phyloP scores from a whole-genome alignment of 2,113 vertebrate genomes.

The Callipepla californica region DNA sequence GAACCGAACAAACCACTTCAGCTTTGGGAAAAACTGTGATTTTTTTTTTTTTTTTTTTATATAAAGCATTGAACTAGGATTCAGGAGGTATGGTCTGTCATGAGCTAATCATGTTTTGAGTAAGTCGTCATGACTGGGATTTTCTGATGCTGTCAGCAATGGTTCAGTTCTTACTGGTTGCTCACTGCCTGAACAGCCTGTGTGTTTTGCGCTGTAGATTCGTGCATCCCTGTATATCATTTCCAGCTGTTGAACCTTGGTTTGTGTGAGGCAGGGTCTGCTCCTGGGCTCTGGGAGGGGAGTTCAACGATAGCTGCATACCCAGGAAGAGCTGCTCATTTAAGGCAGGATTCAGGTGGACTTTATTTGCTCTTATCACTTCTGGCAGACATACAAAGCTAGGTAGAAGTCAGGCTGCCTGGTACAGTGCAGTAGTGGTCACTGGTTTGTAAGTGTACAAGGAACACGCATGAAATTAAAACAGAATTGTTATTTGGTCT shows the following conservation, averaged over 20 bases:
- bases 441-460: neutral
- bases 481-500: neutral
- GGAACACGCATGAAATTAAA: slow-evolving; percentile 22
- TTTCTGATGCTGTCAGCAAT: neutral
- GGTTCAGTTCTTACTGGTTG: neutral
- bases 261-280: neutral
- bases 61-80: neutral
- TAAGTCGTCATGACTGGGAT: neutral
- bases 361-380: neutral
- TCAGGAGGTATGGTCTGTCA: neutral
- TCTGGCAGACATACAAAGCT: neutral
- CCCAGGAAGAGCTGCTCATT: neutral
- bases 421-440: neutral
- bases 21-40: neutral
- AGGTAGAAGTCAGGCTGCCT: neutral
- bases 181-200: neutral
- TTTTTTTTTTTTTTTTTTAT: neutral
- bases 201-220: neutral
- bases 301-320: neutral
- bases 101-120: neutral
- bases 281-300: neutral
- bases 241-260: neutral
- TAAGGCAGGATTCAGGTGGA: neutral
- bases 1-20: neutral
- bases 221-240: too few species aligned